Conservation (phyloP, 2,888 invertebrate genomes). For the Phalera bucephala region DNA sequence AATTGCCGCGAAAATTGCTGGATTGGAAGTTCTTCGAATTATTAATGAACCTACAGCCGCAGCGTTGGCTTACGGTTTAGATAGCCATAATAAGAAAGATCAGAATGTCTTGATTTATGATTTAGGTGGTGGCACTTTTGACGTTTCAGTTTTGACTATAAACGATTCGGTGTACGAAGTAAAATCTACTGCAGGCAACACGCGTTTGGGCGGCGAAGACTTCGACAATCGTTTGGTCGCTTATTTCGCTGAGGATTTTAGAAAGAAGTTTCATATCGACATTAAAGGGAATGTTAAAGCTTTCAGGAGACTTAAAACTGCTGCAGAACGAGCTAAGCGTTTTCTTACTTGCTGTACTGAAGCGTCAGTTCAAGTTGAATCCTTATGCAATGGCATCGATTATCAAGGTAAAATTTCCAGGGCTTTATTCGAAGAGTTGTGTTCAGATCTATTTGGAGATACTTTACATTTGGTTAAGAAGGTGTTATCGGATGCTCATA, state of each 20-base stretch:
- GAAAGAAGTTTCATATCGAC: constrained; percentile 46
- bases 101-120: constrained; percentile 59
- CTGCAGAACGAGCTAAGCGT: constrained; percentile 56
- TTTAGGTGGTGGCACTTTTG: constrained; percentile 64
- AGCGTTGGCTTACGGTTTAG: constrained; percentile 59
- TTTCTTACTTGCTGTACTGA: constrained; percentile 48
- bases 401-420: constrained; percentile 50
- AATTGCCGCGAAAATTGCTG: constrained; percentile 54
- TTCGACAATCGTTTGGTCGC: constrained; percentile 64
- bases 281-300: constrained; percentile 39
- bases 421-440: constrained; percentile 58
- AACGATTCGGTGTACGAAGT: constrained; percentile 53
- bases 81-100: constrained; percentile 35
- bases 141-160: constrained; percentile 57
- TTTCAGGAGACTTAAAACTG: constrained; percentile 48
- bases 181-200: constrained; percentile 55
- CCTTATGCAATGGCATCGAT: constrained; percentile 50
- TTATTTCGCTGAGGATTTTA: constrained; percentile 59
- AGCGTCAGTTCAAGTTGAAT: constrained; percentile 48
- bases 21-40: constrained; percentile 56
- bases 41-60: constrained; percentile 66
- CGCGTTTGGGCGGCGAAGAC: constrained; percentile 61
- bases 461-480: constrained; percentile 46
- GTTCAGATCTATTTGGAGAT: constrained; percentile 61
- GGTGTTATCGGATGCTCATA: constrained; percentile 47